A percentile compares a stretch with the other conserved stretches of the same genome.
These are phyloP conservation scores for Ephydatia muelleri DNA, from an alignment of 37 sponge, comb jelly and placozoan species.

Conservation along the genomic window DNA sequence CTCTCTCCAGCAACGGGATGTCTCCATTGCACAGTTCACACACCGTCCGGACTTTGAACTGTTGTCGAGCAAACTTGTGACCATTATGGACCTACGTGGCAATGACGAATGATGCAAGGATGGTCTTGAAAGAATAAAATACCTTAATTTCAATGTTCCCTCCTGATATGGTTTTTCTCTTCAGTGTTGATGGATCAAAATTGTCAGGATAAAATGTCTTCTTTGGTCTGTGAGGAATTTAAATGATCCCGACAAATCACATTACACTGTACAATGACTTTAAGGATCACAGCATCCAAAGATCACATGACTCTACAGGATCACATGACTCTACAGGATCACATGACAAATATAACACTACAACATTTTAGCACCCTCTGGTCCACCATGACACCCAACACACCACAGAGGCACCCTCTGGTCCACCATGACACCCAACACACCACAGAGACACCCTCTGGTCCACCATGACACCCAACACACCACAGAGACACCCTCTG, in stretches of 20 bases:
- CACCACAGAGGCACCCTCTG: too few relatives aligned
- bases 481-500: too few relatives aligned
- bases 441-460: too few relatives aligned
- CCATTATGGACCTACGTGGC: constrained; percentile 59
- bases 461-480: too few relatives aligned
- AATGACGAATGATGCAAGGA: background rate
- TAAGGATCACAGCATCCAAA: background rate
- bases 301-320: background rate
- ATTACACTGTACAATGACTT: background rate
- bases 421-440: too few relatives aligned
- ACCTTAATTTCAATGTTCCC: constrained; percentile 38
- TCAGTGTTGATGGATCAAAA: constrained; percentile 44
- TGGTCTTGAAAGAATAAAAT: background rate
- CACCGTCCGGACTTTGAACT: constrained; percentile 80
- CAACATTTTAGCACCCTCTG: background rate
- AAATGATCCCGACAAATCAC: too few relatives aligned
- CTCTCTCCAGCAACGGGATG: constrained; percentile 74
- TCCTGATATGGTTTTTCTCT: constrained; percentile 35
- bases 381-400: background rate
- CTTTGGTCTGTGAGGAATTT: background rate
- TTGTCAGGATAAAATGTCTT: constrained; percentile 2
- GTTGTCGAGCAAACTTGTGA: constrained; percentile 65
- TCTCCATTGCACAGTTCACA: constrained; percentile 76
- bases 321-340: background rate
- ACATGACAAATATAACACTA: background rate